Evolutionary conservation across 2,888 invertebrate species (phyloP).

Genomic region (Yponomeuta cagnagella): DNA sequence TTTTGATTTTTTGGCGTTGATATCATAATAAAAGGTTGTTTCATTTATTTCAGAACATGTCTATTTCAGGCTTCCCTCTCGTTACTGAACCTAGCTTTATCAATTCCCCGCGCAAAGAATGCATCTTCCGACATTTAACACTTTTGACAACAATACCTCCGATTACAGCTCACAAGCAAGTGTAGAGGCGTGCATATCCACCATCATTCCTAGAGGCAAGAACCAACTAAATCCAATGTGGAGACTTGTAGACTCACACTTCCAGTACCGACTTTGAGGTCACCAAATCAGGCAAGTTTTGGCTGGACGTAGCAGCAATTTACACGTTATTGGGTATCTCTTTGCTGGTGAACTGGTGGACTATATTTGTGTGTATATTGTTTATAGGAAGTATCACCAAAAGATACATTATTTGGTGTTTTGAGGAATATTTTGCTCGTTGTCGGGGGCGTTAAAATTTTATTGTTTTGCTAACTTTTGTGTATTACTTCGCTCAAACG

Average conservation of each 20-base stretch:
- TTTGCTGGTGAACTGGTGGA: not conserved
- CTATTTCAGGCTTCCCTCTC: too few species aligned
- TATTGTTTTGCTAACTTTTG: constrained; percentile 15
- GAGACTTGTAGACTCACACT: not conserved
- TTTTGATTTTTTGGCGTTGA: too few species aligned
- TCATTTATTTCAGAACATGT: too few species aligned
- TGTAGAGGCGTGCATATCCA: constrained; percentile 16
- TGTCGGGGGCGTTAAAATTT: constrained; percentile 15
- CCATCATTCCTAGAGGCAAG: constrained; percentile 9
- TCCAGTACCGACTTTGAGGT: not conserved
- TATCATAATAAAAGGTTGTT: too few species aligned
- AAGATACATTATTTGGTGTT: not conserved
- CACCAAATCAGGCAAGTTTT: not conserved
- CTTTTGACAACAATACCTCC: not conserved
- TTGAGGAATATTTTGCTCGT: not conserved
- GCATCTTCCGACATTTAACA: not conserved
- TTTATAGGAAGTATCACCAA: not conserved
- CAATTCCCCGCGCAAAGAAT: not conserved
- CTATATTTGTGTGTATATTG: not conserved
- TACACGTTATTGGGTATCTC: not conserved
- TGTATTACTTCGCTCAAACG: not conserved
- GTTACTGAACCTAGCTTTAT: not conserved
- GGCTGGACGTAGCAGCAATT: not conserved
- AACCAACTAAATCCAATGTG: not conserved
- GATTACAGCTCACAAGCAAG: not conserved